Conservation (phyloP, 2,888 invertebrate species). For the Macropis europaea region DNA sequence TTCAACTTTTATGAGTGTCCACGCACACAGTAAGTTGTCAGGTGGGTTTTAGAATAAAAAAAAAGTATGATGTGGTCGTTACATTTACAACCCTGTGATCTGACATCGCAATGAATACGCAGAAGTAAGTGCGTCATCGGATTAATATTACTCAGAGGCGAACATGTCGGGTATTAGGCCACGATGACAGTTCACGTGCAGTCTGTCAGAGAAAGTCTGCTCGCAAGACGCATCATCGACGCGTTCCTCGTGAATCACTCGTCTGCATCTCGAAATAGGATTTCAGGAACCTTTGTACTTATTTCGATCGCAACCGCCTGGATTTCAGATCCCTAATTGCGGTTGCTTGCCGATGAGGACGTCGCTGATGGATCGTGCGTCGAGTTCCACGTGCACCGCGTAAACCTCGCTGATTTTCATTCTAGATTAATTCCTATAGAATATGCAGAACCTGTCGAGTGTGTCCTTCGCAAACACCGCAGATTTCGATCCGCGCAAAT, state of each 20-base stretch:
- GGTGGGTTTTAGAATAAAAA: too few relatives aligned
- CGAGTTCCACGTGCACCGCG: background rate
- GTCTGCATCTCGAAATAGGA: constrained; percentile 25
- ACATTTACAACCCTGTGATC: too few relatives aligned
- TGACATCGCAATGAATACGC: background rate
- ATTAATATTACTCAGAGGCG: background rate
- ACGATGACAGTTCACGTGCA: too few relatives aligned
- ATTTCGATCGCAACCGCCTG: constrained; percentile 31
- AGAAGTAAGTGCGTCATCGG: background rate
- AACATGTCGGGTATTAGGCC: background rate
- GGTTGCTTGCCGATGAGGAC: constrained; percentile 4
- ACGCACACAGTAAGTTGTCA: too few relatives aligned
- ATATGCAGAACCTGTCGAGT: background rate
- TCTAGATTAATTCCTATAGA: constrained; percentile 37
- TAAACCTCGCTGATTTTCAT: constrained; percentile 46
- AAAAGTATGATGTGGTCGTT: too few relatives aligned
- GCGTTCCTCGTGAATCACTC: background rate
- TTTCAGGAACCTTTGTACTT: constrained; percentile 24
- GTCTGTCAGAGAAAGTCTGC: background rate
- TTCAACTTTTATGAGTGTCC: too few relatives aligned
- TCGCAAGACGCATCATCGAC: background rate
- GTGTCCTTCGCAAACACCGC: constrained; percentile 4
- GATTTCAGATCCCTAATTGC: constrained; percentile 43
- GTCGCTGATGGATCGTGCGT: constrained; percentile 35
- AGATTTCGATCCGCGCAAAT: constrained; percentile 30